phyloP scores from a whole-genome alignment of 2,888 invertebrate genomes.

The Yponomeuta plumbellus region DNA sequence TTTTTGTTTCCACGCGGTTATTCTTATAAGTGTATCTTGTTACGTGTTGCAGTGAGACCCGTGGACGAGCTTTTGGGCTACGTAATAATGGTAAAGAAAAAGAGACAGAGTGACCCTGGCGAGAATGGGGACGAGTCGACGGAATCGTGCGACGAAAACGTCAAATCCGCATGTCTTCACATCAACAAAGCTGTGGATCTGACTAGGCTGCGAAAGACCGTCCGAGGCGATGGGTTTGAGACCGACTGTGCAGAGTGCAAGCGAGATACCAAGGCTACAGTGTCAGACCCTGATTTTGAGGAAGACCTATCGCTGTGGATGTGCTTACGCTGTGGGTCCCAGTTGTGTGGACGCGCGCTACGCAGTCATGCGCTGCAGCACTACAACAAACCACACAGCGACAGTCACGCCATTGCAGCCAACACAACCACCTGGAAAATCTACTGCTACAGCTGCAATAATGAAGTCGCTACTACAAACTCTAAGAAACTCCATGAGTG shows the following conservation, averaged over 20 bases:
- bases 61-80: conserved; percentile 38
- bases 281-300: conserved; percentile 65
- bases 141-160: conserved; percentile 83
- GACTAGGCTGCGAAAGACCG: conserved; percentile 73
- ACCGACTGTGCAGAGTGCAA: conserved; percentile 78
- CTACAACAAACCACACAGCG: conserved; percentile 84
- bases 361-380: conserved; percentile 86
- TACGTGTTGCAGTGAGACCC: conserved; percentile 66
- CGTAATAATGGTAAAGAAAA: conserved; percentile 82
- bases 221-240: conserved; percentile 71
- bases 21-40: conserved; percentile 72
- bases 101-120: conserved; percentile 81
- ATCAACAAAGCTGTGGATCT: conserved; percentile 82
- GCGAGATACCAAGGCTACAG: conserved; percentile 53
- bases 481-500: conserved; percentile 84
- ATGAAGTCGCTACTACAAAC: conserved; percentile 78
- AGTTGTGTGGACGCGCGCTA: conserved; percentile 82
- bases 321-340: conserved; percentile 88
- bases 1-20: conserved; percentile 69
- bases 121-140: conserved; percentile 81
- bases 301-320: conserved; percentile 81
- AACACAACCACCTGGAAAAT: conserved; percentile 83
- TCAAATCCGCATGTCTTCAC: conserved; percentile 80
- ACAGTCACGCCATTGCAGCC: conserved; percentile 83
- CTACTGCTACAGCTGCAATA: conserved; percentile 88